Evolutionary conservation across 2,888 invertebrate genomes (phyloP).

Genomic region (Hoplodrina blanda): DNA sequence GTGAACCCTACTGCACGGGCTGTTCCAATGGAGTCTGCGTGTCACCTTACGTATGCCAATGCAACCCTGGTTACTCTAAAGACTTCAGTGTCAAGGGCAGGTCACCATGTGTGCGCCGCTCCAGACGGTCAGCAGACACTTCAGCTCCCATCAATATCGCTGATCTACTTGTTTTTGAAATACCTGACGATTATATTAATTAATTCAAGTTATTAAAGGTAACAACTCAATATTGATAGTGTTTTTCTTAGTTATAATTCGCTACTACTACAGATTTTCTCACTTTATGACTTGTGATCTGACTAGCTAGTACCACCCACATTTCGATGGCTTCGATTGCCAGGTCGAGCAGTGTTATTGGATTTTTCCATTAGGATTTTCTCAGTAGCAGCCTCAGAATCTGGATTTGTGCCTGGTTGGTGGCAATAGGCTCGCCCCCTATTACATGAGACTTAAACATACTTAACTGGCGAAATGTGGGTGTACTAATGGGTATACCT

Average conservation of each 20-base stretch:
- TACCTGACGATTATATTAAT: constrained; percentile 61
- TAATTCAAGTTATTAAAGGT: constrained; percentile 21
- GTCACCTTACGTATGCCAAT: constrained; percentile 93
- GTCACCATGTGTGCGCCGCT: constrained; percentile 91
- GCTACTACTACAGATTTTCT: too few species aligned
- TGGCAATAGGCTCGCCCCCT: too few species aligned
- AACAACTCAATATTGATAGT: not conserved
- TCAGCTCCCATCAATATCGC: constrained; percentile 53
- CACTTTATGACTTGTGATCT: too few species aligned
- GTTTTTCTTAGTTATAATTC: not conserved
- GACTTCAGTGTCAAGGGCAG: constrained; percentile 91
- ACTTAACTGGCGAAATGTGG: too few species aligned
- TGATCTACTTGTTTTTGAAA: constrained; percentile 68
- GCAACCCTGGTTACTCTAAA: constrained; percentile 92
- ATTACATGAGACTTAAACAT: too few species aligned
- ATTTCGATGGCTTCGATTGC: too few species aligned
- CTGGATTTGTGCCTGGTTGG: too few species aligned
- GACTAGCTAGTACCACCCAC: too few species aligned
- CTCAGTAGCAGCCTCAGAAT: too few species aligned
- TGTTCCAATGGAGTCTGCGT: constrained; percentile 94
- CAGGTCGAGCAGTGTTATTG: too few species aligned
- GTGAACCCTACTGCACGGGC: constrained; percentile 92
- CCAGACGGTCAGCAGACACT: constrained; percentile 73
- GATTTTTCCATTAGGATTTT: too few species aligned
- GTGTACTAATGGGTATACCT: too few species aligned